A percentile compares a stretch with the other conserved stretches of the same genome.
Evolutionary conservation across 1,140 invertebrate genomes (phyloP).

Genomic region (Tenebrio molitor): DNA sequence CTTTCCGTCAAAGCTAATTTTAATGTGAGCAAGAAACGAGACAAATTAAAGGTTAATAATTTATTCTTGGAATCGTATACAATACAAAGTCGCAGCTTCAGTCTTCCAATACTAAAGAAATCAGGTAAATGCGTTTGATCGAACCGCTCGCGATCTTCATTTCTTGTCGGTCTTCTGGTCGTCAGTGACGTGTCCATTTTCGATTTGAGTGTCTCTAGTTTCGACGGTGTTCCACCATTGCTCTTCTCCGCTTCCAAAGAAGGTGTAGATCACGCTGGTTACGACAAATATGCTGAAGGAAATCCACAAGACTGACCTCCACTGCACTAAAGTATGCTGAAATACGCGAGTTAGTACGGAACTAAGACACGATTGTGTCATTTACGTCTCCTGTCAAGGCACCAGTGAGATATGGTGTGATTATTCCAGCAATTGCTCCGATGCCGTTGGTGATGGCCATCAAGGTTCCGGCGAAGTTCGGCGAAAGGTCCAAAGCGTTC

Average conservation of each 20-base stretch:
- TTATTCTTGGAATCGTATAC: too few relatives aligned
- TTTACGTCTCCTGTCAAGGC: constrained; percentile 80
- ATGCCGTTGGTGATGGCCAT: constrained; percentile 90
- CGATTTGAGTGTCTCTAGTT: too few relatives aligned
- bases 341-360: constrained; percentile 54
- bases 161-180: too few relatives aligned
- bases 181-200: too few relatives aligned
- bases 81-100: too few relatives aligned
- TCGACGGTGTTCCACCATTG: constrained; percentile 76
- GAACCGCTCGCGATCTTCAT: too few relatives aligned
- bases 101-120: too few relatives aligned
- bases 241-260: constrained; percentile 79
- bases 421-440: constrained; percentile 86
- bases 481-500: constrained; percentile 87
- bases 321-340: constrained; percentile 81
- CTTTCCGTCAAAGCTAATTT: too few relatives aligned
- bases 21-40: too few relatives aligned
- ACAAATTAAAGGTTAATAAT: too few relatives aligned
- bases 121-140: too few relatives aligned
- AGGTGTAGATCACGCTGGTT: constrained; percentile 80
- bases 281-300: constrained; percentile 79
- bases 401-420: constrained; percentile 84
- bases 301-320: constrained; percentile 89
- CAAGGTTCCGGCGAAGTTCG: constrained; percentile 85
- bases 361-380: too few relatives aligned